These are phyloP conservation scores for Drosophila borealis DNA, from an alignment of 2,888 invertebrate species.

Conservation along the genomic window DNA sequence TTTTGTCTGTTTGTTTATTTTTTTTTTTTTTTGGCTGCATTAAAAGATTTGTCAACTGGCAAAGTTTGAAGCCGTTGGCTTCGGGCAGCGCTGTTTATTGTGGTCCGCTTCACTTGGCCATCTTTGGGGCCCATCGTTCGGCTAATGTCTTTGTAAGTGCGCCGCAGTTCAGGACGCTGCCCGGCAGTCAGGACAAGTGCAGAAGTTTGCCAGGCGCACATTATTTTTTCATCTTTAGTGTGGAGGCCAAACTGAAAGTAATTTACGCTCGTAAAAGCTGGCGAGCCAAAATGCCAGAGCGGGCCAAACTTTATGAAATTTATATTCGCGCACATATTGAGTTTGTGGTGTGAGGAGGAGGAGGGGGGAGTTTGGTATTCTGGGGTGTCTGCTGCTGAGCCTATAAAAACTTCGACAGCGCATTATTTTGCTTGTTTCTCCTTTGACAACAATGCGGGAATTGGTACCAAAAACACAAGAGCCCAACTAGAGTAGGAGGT, in stretches of 20 bases:
- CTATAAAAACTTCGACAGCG: constrained; percentile 80
- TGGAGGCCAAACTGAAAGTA: constrained; percentile 81
- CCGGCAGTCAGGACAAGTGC: constrained; percentile 67
- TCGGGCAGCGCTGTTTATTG: constrained; percentile 35
- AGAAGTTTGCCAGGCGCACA: constrained; percentile 79
- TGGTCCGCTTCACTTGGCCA: constrained; percentile 40
- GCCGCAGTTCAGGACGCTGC: constrained; percentile 16
- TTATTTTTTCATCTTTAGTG: constrained; percentile 83
- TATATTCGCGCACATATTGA: constrained; percentile 67
- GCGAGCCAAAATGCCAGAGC: constrained; percentile 65
- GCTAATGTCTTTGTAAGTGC: constrained; percentile 81
- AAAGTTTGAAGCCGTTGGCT: constrained; percentile 59
- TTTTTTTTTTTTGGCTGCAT: constrained; percentile 43
- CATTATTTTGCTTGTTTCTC: constrained; percentile 80
- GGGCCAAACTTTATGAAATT: constrained; percentile 79
- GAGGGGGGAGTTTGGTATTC: constrained; percentile 6
- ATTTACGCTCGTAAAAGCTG: constrained; percentile 82
- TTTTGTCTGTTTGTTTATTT: neutral
- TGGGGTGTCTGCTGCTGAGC: constrained; percentile 72
- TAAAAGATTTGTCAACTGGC: constrained; percentile 78
- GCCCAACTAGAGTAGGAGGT: neutral
- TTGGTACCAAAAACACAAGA: constrained; percentile 33
- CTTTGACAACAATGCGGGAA: constrained; percentile 76
- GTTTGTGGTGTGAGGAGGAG: neutral
- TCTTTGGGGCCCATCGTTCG: constrained; percentile 47